Conservation (phyloP, 2,797 vertebrate species). For the Mormyrus hasselquistii region DNA sequence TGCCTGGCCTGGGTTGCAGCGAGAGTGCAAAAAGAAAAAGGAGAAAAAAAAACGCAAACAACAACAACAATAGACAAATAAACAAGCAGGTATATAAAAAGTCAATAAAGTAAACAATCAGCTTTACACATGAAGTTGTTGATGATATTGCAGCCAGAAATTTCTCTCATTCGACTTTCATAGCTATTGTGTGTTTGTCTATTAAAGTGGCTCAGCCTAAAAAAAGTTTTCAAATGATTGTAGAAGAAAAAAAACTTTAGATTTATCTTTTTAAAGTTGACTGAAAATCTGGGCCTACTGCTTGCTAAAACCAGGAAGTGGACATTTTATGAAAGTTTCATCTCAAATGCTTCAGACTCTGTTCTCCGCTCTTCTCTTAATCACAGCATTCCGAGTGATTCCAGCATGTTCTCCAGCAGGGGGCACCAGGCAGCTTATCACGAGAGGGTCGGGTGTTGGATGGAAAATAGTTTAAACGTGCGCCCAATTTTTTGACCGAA, state of each 20-base stretch:
- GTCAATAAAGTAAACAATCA: not conserved
- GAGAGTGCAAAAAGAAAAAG: constrained; percentile 38
- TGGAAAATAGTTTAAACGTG: constrained; percentile 28
- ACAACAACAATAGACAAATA: constrained; percentile 29
- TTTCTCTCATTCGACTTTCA: constrained; percentile 36
- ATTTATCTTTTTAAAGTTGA: not conserved
- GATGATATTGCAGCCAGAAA: constrained; percentile 71
- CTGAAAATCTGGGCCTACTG: constrained; percentile 45
- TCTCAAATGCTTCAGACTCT: constrained; percentile 23
- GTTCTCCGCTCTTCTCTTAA: not conserved
- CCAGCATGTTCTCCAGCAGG: constrained; percentile 22
- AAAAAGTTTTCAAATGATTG: constrained; percentile 49
- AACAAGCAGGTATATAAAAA: constrained; percentile 55
- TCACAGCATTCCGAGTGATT: constrained; percentile 10
- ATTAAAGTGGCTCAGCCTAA: constrained; percentile 53
- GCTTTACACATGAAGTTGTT: constrained; percentile 48
- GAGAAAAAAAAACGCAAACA: constrained; percentile 23
- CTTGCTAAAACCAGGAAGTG: constrained; percentile 38
- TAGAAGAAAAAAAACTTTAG: constrained; percentile 1
- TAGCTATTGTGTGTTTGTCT: constrained; percentile 40
- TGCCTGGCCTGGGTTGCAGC: constrained; percentile 19
- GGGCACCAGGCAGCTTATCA: constrained; percentile 13
- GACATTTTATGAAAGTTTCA: constrained; percentile 41
- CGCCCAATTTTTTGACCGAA: not conserved
- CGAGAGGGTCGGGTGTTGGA: constrained; percentile 9